A percentile compares a stretch with the other conserved stretches of the same genome.
Evolutionary conservation across 2,113 vertebrate genomes (phyloP).

Genomic region (Dasyprocta punctata): DNA sequence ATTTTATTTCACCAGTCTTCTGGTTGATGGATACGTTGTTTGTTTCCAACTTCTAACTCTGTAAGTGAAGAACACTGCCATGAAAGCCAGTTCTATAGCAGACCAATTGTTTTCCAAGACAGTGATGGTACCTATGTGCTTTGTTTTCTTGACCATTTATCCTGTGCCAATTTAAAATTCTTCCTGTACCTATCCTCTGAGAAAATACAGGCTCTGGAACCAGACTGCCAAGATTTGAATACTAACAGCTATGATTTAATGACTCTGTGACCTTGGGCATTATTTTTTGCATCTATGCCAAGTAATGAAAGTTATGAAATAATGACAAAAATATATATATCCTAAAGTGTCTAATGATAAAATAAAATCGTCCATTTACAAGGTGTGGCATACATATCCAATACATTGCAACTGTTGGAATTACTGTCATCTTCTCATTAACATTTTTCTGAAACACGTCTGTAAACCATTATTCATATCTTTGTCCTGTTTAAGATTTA

Average conservation of each 20-base stretch:
- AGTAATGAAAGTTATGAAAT: background rate
- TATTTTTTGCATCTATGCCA: background rate
- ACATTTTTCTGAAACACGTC: background rate
- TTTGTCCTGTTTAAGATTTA: background rate
- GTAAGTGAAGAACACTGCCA: background rate
- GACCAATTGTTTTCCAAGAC: too few relatives aligned
- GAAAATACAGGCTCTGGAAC: background rate
- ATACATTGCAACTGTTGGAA: background rate
- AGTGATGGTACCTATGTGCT: accelerated
- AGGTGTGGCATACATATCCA: background rate
- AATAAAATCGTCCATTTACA: background rate
- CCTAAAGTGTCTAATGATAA: background rate
- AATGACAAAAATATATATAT: background rate
- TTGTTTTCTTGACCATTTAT: background rate
- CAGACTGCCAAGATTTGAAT: background rate
- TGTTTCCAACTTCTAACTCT: background rate
- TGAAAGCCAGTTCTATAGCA: background rate
- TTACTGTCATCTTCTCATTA: background rate
- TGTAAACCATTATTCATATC: background rate
- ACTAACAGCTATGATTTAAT: background rate
- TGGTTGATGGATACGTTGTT: background rate
- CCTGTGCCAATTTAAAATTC: background rate
- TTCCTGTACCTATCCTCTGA: background rate
- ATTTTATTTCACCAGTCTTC: background rate
- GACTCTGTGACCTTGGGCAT: background rate